Percentiles rank a stretch among this genome's conserved stretches.
These are phyloP conservation scores for Gnathonemus echidnorhynchus DNA, from an alignment of 2,113 vertebrate genomes.

Conservation along the genomic window DNA sequence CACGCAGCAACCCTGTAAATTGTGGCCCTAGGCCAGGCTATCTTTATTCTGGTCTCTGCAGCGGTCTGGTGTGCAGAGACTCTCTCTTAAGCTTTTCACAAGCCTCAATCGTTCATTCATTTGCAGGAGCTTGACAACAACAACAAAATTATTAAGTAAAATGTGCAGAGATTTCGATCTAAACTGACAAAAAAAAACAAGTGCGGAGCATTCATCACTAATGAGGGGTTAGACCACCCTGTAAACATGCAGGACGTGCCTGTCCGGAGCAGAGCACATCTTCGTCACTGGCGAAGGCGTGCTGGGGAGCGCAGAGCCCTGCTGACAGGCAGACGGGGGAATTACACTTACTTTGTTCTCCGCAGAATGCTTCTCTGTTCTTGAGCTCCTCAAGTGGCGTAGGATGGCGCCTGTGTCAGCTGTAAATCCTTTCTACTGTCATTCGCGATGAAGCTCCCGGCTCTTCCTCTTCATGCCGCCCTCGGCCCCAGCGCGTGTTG, in stretches of 20 bases:
- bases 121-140: background rate
- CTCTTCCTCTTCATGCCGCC: background rate
- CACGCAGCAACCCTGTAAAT: background rate
- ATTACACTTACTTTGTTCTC: background rate
- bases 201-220: background rate
- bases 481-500: background rate
- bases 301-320: slow-evolving; percentile 22
- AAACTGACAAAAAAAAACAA: background rate
- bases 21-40: background rate
- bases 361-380: background rate
- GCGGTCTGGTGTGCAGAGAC: background rate
- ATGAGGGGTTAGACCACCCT: background rate
- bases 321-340: slow-evolving; percentile 5
- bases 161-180: background rate
- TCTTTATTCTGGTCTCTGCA: background rate
- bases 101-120: background rate
- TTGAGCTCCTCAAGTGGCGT: background rate
- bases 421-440: slow-evolving; percentile 4
- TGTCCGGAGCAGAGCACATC: background rate
- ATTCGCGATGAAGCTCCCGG: background rate
- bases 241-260: slow-evolving; percentile 4
- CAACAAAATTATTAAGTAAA: background rate
- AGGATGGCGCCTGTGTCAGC: background rate
- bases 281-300: background rate
- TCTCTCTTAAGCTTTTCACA: background rate